phyloP scores from a whole-genome alignment of 2,888 invertebrate species.

The Sarcophaga rosellei region DNA sequence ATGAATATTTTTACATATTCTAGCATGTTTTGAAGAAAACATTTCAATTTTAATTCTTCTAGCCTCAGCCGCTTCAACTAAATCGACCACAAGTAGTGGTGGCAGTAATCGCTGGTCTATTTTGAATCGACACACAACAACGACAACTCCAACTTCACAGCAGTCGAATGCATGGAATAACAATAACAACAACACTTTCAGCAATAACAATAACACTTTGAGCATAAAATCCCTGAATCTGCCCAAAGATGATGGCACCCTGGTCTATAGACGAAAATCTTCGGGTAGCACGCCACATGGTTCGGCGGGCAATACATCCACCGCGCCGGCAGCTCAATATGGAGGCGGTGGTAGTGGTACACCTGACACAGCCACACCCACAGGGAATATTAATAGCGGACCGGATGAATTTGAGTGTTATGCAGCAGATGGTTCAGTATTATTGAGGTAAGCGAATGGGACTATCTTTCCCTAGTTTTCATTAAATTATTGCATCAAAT shows the following conservation, averaged over 20 bases:
- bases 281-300: conserved; percentile 78
- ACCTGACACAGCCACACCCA: conserved; percentile 62
- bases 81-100: conserved; percentile 68
- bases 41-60: background rate
- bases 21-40: background rate
- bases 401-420: conserved; percentile 82
- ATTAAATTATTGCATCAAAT: background rate
- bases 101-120: conserved; percentile 78
- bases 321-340: conserved; percentile 66
- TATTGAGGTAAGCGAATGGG: conserved; percentile 83
- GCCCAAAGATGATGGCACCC: conserved; percentile 79
- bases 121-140: conserved; percentile 72
- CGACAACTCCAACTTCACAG: conserved; percentile 54
- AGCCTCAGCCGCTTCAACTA: conserved; percentile 68
- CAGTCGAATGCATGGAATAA: conserved; percentile 66
- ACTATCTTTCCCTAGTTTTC: background rate
- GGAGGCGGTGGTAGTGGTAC: conserved; percentile 69
- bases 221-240: conserved; percentile 78
- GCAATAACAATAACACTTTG: conserved; percentile 75
- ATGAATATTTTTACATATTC: background rate
- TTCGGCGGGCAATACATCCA: conserved; percentile 27
- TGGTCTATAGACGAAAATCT: conserved; percentile 80
- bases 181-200: conserved; percentile 74
- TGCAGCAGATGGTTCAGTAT: conserved; percentile 84
- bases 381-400: conserved; percentile 73